Percentiles rank a stretch among this genome's conserved stretches.
Evolutionary conservation across 1,140 invertebrate genomes (phyloP).

Genomic region (Asbolus verrucosus): DNA sequence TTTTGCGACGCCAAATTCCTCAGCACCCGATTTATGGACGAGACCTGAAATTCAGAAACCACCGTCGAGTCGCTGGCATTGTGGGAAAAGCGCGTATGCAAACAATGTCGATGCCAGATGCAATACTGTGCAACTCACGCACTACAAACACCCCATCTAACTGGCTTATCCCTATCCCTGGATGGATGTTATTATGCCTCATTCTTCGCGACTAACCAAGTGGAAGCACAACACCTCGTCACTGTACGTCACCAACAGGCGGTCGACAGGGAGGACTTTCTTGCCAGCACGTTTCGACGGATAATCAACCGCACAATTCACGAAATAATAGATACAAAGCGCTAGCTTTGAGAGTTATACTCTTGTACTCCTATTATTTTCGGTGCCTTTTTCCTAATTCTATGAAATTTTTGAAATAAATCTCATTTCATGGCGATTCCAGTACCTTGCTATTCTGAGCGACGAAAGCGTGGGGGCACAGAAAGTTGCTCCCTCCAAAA

Average conservation of each 20-base stretch:
- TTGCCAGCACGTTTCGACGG: background rate
- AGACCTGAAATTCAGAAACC: slow-evolving; percentile 78
- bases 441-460: too few relatives aligned
- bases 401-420: too few relatives aligned
- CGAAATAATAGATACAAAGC: too few relatives aligned
- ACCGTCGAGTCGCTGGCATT: slow-evolving; percentile 46
- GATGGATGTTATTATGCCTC: slow-evolving; percentile 59
- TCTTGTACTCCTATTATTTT: too few relatives aligned
- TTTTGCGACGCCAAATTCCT: slow-evolving; percentile 94
- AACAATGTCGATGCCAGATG: slow-evolving; percentile 62
- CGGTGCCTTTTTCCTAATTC: too few relatives aligned
- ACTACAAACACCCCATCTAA: slow-evolving; percentile 56
- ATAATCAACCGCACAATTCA: too few relatives aligned
- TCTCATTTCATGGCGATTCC: too few relatives aligned
- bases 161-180: slow-evolving; percentile 62
- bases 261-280: too few relatives aligned
- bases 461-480: too few relatives aligned
- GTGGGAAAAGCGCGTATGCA: slow-evolving; percentile 59
- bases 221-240: slow-evolving; percentile 63
- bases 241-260: slow-evolving; percentile 59
- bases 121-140: slow-evolving; percentile 57
- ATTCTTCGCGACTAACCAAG: slow-evolving; percentile 62
- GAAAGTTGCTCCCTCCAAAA: too few relatives aligned
- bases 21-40: slow-evolving; percentile 98
- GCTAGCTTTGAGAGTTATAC: too few relatives aligned